phyloP scores from a whole-genome alignment of 2,797 vertebrate genomes.

The Gambusia yucatana region DNA sequence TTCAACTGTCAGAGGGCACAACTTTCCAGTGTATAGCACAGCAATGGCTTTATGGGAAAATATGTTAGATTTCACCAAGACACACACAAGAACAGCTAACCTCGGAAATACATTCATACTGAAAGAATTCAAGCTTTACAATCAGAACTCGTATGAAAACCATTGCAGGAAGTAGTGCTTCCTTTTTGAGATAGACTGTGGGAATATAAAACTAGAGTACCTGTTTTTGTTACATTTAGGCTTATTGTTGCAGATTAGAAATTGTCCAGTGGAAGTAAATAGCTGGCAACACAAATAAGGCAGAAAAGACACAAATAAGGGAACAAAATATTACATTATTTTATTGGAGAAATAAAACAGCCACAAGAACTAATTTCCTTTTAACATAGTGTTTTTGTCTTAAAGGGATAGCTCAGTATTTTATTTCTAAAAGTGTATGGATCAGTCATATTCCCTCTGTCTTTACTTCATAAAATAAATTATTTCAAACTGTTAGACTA shows the following conservation, averaged over 20 bases:
- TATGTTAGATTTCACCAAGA: slow-evolving; percentile 5
- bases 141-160: neutral
- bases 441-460: neutral
- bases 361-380: neutral
- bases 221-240: neutral
- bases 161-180: neutral
- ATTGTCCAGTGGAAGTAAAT: neutral
- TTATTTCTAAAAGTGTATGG: neutral
- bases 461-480: neutral
- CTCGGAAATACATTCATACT: slow-evolving; percentile 9
- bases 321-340: neutral
- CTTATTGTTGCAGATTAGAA: neutral
- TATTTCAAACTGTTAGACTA: neutral
- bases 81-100: neutral
- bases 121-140: neutral
- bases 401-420: neutral
- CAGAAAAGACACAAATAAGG: neutral
- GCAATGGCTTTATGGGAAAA: slow-evolving; percentile 24
- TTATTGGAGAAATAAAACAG: neutral
- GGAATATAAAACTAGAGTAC: neutral
- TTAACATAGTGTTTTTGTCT: neutral
- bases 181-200: slow-evolving; percentile 1
- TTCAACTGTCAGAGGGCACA: slow-evolving; percentile 7
- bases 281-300: neutral
- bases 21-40: neutral